Evolutionary conservation across 2,113 vertebrate genomes (phyloP), one percentile per base, ranked within the genome.

Genomic region (Dasyornis broadbenti): DNA sequence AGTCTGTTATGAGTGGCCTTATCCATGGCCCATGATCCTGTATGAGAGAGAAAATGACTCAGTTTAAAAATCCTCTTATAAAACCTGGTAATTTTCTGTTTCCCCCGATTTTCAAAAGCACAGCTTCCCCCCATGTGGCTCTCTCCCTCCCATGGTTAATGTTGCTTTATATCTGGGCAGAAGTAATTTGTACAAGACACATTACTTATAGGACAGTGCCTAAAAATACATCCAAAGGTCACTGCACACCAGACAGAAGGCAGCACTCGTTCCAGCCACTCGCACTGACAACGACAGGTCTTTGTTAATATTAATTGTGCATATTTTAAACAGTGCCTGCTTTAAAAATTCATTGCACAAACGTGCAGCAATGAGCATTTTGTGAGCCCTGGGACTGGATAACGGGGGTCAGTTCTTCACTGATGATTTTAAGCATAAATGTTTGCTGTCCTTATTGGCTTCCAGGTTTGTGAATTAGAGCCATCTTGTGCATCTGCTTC

Each of bases 161-260:
- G 76, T 59, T 83, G 75, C 69, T 91, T 88, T 64, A 24, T 60
- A 76, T 68, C 61, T 82, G 72, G 54, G 87, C 53, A 95, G 89
- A 80, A 94, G 73, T 81, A 82, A 90, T 89, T 94, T 73, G 92
- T 91, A 50, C 78, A 87, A 85, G 94, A 76, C 57, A 7, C 61
- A 35, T 47, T 81, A 71, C 84, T 88, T 84, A 47, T 71, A 86
- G 86, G 86, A 85, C 68, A 91, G 73, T 63, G 69, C 92, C 89
- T 95, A 96, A 96, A 95, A 97, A 95, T 96, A 94, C 35, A 60
- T 24, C 71, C 1, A 70, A 96, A 95, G 91, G 93, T 96, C 97
- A 94, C 13, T 88, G 91, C 90, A 57, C 78, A 89, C 30, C 87
- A 95, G 92, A 44, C 72, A 84, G 94, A 64, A 95, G 87, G 82